A percentile compares a stretch with the other conserved stretches of the same genome.
These are phyloP conservation scores for Mormyrus proboscirostris DNA, from an alignment of 2,797 vertebrate species.

Conservation along the genomic window DNA sequence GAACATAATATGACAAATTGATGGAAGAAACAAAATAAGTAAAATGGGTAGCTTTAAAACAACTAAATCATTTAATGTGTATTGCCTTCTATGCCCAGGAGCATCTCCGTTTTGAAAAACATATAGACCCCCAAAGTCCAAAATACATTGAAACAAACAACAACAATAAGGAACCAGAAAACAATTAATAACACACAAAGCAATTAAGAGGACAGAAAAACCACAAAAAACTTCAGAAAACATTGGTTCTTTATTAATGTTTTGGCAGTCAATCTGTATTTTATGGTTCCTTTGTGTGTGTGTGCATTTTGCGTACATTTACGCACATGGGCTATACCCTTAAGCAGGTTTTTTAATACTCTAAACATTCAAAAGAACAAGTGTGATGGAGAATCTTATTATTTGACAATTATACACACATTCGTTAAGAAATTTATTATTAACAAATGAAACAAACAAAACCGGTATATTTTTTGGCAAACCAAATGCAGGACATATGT, in stretches of 20 bases:
- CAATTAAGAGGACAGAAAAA: background rate
- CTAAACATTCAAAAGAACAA: background rate
- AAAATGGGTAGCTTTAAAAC: background rate
- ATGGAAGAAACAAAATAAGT: background rate
- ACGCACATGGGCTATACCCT: background rate
- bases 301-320: too few species aligned
- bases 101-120: too few species aligned
- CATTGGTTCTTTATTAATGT: background rate
- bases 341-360: background rate
- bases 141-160: background rate
- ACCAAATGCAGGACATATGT: background rate
- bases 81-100: too few species aligned
- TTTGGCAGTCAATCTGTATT: background rate
- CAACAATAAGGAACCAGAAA: background rate
- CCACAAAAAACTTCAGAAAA: background rate
- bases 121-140: too few species aligned
- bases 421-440: background rate
- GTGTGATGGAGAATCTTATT: background rate
- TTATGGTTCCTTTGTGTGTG: background rate
- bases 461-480: background rate
- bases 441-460: background rate
- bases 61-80: background rate
- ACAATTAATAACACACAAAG: background rate
- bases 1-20: background rate
- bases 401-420: background rate